phyloP scores from a whole-genome alignment of 2,113 vertebrate species.

The Pionites leucogaster region DNA sequence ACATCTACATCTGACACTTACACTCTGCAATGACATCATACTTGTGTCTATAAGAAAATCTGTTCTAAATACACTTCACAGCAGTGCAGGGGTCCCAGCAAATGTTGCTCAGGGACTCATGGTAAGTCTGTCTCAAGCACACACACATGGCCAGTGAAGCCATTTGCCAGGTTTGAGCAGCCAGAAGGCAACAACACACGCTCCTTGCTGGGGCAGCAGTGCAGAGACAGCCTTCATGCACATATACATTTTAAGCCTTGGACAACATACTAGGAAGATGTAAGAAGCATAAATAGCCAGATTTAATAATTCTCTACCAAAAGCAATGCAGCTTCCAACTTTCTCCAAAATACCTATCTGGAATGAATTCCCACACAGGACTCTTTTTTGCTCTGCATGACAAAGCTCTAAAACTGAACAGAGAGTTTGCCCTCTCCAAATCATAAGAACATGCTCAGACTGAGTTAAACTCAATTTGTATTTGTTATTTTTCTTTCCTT shows the following conservation, averaged over 20 bases:
- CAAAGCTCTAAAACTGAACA: not conserved
- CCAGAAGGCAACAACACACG: fast-evolving
- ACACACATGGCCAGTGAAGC: fast-evolving
- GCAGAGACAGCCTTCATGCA: not conserved
- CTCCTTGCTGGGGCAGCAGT: not conserved
- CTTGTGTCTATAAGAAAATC: not conserved
- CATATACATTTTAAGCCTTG: not conserved
- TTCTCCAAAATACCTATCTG: not conserved
- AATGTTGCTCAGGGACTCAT: not conserved
- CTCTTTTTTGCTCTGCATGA: not conserved
- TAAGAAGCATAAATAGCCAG: not conserved
- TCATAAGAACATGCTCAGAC: not conserved
- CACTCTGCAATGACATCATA: not conserved
- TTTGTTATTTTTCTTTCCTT: not conserved
- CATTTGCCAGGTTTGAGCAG: fast-evolving
- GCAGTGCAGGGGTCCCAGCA: not conserved
- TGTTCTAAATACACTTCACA: not conserved
- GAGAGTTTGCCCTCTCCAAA: not conserved
- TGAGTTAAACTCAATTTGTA: not conserved
- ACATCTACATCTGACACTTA: not conserved
- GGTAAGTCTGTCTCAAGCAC: not conserved
- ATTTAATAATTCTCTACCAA: not conserved
- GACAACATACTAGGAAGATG: not conserved
- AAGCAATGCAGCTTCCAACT: not conserved
- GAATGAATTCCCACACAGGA: not conserved